Percentiles rank a stretch among this genome's conserved stretches.
Conservation (phyloP, 2,888 invertebrate genomes). For the Caenorhabditis zanzibari region DNA sequence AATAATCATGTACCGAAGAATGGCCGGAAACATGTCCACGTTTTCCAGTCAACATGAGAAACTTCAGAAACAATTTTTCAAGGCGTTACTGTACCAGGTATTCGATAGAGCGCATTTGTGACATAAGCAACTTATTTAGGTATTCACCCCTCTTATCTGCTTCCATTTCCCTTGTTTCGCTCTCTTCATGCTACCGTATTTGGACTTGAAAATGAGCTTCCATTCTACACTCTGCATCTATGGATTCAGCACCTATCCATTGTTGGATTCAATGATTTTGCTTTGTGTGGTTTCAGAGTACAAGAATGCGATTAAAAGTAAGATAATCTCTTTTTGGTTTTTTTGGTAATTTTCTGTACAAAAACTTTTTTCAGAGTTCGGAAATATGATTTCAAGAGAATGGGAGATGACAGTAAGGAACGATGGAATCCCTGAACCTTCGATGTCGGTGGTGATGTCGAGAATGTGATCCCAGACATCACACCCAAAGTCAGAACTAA, state of each 20-base stretch:
- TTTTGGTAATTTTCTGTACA: neutral
- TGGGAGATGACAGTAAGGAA: neutral
- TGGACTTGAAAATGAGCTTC: slow-evolving; percentile 15
- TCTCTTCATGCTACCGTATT: neutral
- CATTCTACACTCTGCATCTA: neutral
- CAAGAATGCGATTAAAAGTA: neutral
- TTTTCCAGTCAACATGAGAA: neutral
- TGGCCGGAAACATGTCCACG: neutral
- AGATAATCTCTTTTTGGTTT: neutral
- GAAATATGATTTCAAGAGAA: neutral
- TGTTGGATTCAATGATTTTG: neutral
- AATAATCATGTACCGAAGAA: slow-evolving; percentile 2
- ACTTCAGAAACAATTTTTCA: slow-evolving; percentile 16
- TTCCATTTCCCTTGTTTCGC: neutral
- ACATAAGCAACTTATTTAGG: neutral
- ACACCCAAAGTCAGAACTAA: too few species aligned
- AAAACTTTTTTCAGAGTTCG: neutral
- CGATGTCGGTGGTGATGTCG: neutral
- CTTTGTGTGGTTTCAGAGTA: slow-evolving; percentile 9
- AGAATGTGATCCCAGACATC: neutral
- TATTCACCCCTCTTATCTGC: neutral
- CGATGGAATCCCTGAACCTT: slow-evolving; percentile 9
- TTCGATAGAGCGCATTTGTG: too few species aligned
- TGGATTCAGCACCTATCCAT: slow-evolving; percentile 3
- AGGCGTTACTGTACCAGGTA: slow-evolving; percentile 10